These are phyloP conservation scores for Microcebus griseorufus DNA, from an alignment of 2,113 vertebrate genomes.

Conservation along the genomic window DNA sequence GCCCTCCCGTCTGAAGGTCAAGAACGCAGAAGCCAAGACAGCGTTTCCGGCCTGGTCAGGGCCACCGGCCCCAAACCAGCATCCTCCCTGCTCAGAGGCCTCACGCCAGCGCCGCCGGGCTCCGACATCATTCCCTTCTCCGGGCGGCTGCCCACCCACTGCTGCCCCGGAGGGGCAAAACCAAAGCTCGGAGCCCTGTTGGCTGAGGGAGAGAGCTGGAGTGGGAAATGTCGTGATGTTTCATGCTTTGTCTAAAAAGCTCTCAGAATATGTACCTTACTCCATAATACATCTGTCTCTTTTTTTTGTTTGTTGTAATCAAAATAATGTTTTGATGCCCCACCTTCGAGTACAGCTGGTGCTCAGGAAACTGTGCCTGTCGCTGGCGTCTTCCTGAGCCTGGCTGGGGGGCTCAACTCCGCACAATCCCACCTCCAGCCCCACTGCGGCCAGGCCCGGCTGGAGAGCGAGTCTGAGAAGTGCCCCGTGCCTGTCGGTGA, in stretches of 20 bases:
- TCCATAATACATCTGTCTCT: not conserved
- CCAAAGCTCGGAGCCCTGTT: too few relatives aligned
- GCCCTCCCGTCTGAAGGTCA: accelerated
- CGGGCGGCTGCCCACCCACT: too few relatives aligned
- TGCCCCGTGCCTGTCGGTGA: not conserved
- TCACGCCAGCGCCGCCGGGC: accelerated
- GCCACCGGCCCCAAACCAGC: accelerated
- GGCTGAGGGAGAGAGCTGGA: not conserved
- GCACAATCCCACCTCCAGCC: accelerated
- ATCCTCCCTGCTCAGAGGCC: not conserved
- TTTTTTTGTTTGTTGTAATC: not conserved
- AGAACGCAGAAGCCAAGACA: not conserved
- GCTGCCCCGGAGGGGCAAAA: not conserved
- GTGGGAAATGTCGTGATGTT: not conserved
- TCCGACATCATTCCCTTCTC: not conserved
- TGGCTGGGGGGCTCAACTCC: not conserved
- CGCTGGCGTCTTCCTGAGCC: not conserved
- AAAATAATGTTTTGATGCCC: too few relatives aligned
- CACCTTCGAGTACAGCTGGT: not conserved
- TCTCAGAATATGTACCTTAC: not conserved
- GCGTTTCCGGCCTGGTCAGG: not conserved
- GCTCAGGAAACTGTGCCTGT: not conserved
- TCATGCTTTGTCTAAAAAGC: not conserved
- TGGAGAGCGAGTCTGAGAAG: not conserved
- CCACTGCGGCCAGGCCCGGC: not conserved